These are phyloP conservation scores for Hydrophis major DNA, from an alignment of 2,797 vertebrate species.

Conservation along the genomic window DNA sequence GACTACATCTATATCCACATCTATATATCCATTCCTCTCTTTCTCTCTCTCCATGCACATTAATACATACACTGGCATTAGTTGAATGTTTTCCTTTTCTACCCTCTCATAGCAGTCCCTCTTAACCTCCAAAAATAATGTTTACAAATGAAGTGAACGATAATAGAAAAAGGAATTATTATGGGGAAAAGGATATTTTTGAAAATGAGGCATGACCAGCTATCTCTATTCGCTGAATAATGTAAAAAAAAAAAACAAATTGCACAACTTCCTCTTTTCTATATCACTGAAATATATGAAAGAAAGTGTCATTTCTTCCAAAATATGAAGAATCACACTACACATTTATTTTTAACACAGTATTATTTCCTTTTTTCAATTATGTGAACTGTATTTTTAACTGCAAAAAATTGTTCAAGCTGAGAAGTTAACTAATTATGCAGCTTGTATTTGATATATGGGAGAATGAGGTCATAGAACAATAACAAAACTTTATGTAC, in stretches of 20 bases:
- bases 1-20: background rate
- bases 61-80: background rate
- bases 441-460: background rate
- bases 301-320: background rate
- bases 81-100: background rate
- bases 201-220: background rate
- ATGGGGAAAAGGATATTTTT: background rate
- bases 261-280: background rate
- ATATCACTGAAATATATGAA: background rate
- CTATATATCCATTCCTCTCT: background rate
- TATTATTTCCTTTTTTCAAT: no score
- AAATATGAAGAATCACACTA: no score
- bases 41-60: background rate
- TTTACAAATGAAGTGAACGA: background rate
- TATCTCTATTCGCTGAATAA: background rate
- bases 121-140: background rate
- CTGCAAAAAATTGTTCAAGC: background rate
- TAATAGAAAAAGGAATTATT: background rate
- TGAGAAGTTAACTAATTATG: background rate
- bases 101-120: background rate
- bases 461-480: no score
- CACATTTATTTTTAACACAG: no score
- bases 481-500: background rate
- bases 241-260: background rate
- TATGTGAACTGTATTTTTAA: background rate